Base-by-base conservation (phyloP, 2,888 invertebrate genomes). In the Sinotaia quadrata region DNA sequence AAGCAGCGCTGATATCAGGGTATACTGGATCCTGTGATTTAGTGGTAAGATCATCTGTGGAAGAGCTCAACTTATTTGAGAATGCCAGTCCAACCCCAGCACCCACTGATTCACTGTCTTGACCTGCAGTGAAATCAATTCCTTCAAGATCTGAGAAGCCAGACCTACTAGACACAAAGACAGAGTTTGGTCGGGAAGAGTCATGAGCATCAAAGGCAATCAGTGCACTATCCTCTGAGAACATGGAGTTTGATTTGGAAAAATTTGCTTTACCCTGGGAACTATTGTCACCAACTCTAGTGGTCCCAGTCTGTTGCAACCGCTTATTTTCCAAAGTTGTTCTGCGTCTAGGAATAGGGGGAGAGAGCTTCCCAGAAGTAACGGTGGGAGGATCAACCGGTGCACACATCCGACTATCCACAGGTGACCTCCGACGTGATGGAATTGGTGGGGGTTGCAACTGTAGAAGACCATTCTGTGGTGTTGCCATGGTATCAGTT, bases 1-100 rank as follows among this genome's bases (percentile, higher is more conserved):
- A 83, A 24, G 79, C 82, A 70, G 71, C 73, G 31, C 81, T 80
- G n/a, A 82, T 82, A 61, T 83, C 83, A 27, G 83, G 83, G 63
- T 83, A 83, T 3, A 77, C 56, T 31, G 69, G 49, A n/a, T 73
- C 61, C 4, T 54, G 61, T n/a, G 47, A 56, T 21, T 67, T 66
- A n/a, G 70, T 62, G 12, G 72, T 29, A 33, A 72, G 34, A 47
- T 78, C 77, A 18, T 77, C 77, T 36, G 69, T 4, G 10, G 75
- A 74, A 0, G 75, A 67, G 29, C 67, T 69, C 15, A 67, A 41
- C 36, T 59, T 71, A 56, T 73, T 56, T 44, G 47, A 27, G 33
- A 47, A n/a, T 24, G 27, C 18, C n/a, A 21, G 0, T 37, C 62
- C 21, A 21, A 29, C 18, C 34, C 18, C 49, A 33, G 18, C 15